Evolutionary conservation across 2,797 vertebrate species (phyloP), one percentile per base, ranked within the genome.

Genomic region (Diplodus sargus): DNA sequence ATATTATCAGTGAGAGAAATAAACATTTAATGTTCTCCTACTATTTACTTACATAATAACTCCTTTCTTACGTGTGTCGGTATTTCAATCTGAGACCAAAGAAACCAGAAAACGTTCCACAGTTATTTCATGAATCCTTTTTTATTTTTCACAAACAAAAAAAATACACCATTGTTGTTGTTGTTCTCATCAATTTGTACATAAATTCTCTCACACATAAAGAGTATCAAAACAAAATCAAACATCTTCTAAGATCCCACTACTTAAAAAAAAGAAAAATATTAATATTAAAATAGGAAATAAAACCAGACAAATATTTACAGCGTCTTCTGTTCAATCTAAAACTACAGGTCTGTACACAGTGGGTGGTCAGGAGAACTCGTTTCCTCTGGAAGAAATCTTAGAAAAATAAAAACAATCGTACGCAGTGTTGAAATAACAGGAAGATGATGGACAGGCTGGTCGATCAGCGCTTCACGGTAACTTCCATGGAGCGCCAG

Each of bases 261-360:
- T 93, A 92, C 85, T 91, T 92, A 92, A 92, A 91, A 89, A 79
- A 89, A 76, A 78, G 64, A 81, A 61, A 72, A 87, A 91, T 82
- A 90, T 85, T 79, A 85, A 86, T 90, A 92, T 90, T 81, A 89
- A 66, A 87, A 87, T 75, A 89, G 78, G 61, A 89, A 88, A 84
- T 81, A 86, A 83, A 87, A 84, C 73, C 85, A 89, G 84, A 88
- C 71, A 91, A 70, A 85, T 95, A 95, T 95, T 92, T 95, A 95
- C 94, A 88, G 58, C 78, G 74, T 89, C 78, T 88, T 91, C 74
- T 79, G 42, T 81, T 83, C 20, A 83, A 76, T 60, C 6, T 75
- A 85, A 81, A 87, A 85, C 84, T 83, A 89, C 85, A 91, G 66
- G 5, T 94, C 92, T 95, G 56, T 95, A 95, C 93, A 95, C 61